These are phyloP conservation scores for Ivindomyrus marchei DNA, from an alignment of 2,113 vertebrate genomes.

Conservation along the genomic window DNA sequence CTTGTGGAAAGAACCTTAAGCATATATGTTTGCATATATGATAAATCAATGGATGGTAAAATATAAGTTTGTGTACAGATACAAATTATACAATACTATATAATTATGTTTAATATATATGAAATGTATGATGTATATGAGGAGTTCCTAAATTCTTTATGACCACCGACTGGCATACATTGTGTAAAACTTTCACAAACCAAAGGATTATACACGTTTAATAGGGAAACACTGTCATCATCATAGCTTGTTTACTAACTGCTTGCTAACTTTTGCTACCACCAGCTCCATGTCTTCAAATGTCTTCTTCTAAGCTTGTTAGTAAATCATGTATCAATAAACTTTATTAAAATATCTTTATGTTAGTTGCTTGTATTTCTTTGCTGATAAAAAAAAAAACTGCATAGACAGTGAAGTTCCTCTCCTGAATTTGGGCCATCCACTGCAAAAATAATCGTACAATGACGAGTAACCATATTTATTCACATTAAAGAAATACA, in stretches of 20 bases:
- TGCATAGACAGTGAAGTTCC: neutral
- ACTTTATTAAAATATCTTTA: neutral
- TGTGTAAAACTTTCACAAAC: neutral
- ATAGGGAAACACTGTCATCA: neutral
- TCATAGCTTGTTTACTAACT: neutral
- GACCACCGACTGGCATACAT: neutral
- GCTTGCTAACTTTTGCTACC: neutral
- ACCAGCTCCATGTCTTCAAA: neutral
- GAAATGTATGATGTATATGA: neutral
- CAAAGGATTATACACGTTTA: neutral
- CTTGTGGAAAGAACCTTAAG: conserved; percentile 1
- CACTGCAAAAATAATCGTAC: neutral
- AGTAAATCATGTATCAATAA: neutral
- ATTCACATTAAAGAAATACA: neutral
- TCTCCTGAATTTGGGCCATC: neutral
- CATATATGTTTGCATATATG: neutral
- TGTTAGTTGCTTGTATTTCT: neutral
- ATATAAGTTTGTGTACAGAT: neutral
- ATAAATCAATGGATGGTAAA: neutral
- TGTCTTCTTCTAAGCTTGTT: neutral
- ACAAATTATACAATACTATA: neutral
- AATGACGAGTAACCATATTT: neutral
- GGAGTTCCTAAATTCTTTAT: neutral
- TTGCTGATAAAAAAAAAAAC: neutral
- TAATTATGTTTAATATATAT: neutral